Base-by-base conservation (phyloP, 2,888 invertebrate genomes). In the Scotopteryx bipunctaria region DNA sequence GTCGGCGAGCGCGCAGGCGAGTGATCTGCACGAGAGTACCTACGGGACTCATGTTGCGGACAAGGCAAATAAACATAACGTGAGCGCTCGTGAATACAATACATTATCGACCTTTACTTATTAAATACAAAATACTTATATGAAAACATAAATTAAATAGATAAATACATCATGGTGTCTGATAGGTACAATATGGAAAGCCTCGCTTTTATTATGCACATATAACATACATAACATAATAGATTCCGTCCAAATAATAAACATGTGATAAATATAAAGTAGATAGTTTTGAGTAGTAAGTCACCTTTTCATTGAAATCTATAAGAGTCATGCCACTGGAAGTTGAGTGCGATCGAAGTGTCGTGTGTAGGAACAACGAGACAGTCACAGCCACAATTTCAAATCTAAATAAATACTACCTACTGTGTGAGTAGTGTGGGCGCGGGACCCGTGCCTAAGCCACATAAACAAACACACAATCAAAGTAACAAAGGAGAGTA, bases 231-330 rank as follows among this genome's bases (percentile, higher is more conserved):
- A n/a, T n/a, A n/a, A n/a, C n/a, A n/a, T n/a, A 75, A 64, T 67
- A 76, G 69, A 67, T 59, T 71, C 76, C 75, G 62, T 69, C 62
- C 73, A 69, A 74, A 77, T 71, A 73, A 66, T 71, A 66, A 78
- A 73, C 71, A 78, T 52, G 79, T 78, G 80, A 82, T 75, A 83
- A 73, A 76, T 67, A 74, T 67, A 73, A 72, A 72, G 76, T 78
- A 90, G 91, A 83, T 86, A 92, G 93, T 92, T 93, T 93, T 93
- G 92, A 92, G 93, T 93, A 93, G 93, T 93, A 93, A 93, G 93
- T 93, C 93, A 93, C 93, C 93, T 92, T 91, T 90, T 78, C 55
- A 65, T 70, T 70, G 69, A 64, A 70, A 48, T 58, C 43, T 76
- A 73, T 78, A 81, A 72, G 66, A 77, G 74, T 76, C 88, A 88